These are phyloP conservation scores for Ormia ochracea DNA, from an alignment of 2,888 invertebrate species.

Conservation along the genomic window DNA sequence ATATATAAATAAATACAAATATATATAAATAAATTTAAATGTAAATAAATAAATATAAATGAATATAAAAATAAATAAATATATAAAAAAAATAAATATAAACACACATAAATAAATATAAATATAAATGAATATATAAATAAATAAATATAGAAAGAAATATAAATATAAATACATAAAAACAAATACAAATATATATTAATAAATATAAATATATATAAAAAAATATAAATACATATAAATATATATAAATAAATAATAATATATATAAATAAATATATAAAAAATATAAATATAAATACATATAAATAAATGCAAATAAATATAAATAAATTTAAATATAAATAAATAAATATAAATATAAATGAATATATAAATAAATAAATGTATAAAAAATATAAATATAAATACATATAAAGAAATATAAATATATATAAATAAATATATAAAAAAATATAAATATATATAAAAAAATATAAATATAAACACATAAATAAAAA, in stretches of 20 bases:
- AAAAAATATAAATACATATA: background rate
- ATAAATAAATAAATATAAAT: background rate
- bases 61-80: background rate
- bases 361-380: background rate
- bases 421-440: background rate
- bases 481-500: background rate
- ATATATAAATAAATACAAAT: background rate
- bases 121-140: background rate
- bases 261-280: background rate
- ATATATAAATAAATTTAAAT: background rate
- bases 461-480: background rate
- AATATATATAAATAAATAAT: background rate
- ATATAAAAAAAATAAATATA: background rate
- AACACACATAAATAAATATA: background rate
- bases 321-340: background rate
- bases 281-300: background rate
- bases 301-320: background rate
- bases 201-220: background rate
- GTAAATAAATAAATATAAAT: background rate
- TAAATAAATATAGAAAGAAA: background rate
- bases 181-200: background rate
- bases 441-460: background rate
- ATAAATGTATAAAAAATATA: background rate
- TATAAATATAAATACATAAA: background rate
- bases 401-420: background rate